These are phyloP conservation scores for Montipora capitata DNA, from an alignment of 92 coral and sea anemone species.

Conservation along the genomic window DNA sequence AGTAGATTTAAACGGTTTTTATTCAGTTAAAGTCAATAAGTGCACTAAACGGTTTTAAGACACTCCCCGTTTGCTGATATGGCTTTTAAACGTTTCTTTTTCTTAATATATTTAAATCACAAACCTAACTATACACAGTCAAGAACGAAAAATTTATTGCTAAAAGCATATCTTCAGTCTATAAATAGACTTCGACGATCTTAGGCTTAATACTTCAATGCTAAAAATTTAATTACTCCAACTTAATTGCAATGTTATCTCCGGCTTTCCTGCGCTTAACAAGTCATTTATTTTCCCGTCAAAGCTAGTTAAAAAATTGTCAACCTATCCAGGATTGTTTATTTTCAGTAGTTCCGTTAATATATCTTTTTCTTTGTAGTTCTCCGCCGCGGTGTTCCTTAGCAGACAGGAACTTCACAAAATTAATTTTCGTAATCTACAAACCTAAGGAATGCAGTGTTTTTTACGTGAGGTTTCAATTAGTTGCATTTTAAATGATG, in stretches of 20 bases:
- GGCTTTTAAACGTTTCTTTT: not conserved
- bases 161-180: not conserved
- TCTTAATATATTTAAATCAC: not conserved
- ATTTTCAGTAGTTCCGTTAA: conserved; percentile 1
- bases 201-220: not conserved
- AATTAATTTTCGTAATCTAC: not conserved
- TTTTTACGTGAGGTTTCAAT: too few species aligned
- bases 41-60: not conserved
- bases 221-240: not conserved
- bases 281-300: not conserved
- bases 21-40: conserved; percentile 4
- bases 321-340: not conserved
- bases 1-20: not conserved
- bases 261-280: not conserved
- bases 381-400: not conserved
- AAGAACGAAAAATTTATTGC: too few species aligned
- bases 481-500: too few species aligned
- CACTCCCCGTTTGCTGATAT: not conserved
- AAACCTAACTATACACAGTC: not conserved
- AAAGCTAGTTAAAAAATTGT: too few species aligned
- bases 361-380: not conserved
- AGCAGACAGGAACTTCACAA: not conserved
- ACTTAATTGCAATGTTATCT: not conserved
- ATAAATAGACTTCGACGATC: not conserved
- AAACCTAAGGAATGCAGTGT: too few species aligned